Evolutionary conservation across 2,113 vertebrate species (phyloP).

Genomic region (Synchiropus splendidus): DNA sequence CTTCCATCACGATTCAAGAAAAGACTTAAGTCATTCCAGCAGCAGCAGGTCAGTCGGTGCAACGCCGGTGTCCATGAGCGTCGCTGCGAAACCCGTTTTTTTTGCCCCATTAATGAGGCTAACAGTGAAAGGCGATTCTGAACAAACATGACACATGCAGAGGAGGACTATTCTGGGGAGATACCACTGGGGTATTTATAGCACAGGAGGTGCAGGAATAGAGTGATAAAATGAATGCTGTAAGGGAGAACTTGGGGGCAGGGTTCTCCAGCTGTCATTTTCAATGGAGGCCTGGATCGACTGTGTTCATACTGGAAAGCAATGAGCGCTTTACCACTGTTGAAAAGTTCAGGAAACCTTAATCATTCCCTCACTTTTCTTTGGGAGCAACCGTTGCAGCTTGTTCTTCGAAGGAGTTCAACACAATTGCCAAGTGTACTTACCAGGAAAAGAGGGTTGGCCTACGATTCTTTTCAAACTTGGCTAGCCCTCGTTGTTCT

Average conservation of each 20-base stretch:
- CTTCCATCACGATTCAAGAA: constrained; percentile 97
- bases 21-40: constrained; percentile 94
- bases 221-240: constrained; percentile 79
- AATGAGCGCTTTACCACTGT: no score
- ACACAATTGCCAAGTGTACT: no score
- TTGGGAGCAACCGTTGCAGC: no score
- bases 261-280: constrained; percentile 63
- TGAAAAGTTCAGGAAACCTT: no score
- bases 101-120: no score
- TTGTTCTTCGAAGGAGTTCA: no score
- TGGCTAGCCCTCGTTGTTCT: no score
- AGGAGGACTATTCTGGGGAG: constrained; percentile 79
- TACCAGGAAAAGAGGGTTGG: no score
- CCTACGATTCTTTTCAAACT: no score
- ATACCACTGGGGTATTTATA: constrained; percentile 92
- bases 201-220: constrained; percentile 73
- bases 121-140: no score
- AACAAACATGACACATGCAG: constrained; percentile 49
- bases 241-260: constrained; percentile 29
- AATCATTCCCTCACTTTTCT: no score
- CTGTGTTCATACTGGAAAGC: no score
- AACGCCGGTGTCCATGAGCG: constrained; percentile 7
- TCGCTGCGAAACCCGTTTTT: not conserved
- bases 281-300: constrained; percentile 44
- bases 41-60: constrained; percentile 82